Conservation (phyloP, 2,797 vertebrate genomes). For the Sylvilagus floridanus region DNA sequence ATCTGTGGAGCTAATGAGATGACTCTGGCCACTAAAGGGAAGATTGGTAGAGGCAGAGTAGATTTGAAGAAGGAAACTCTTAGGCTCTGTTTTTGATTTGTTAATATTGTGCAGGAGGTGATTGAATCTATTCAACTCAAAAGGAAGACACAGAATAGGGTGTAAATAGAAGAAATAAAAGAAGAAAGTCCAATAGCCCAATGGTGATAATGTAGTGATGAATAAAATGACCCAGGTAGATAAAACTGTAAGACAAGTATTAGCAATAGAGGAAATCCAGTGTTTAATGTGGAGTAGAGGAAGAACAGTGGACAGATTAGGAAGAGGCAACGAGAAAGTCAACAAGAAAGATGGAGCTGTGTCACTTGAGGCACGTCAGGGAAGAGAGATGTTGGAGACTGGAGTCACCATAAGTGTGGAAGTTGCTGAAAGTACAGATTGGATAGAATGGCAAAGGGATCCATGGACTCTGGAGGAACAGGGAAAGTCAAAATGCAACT, state of each 20-base stretch:
- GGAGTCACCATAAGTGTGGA: not conserved
- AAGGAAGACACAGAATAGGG: not conserved
- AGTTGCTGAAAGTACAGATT: not conserved
- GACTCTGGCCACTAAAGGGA: not conserved
- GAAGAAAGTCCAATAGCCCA: no score
- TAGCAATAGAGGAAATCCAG: not conserved
- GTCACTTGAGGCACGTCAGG: not conserved
- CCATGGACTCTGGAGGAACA: not conserved
- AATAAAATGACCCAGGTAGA: not conserved
- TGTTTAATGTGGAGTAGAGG: not conserved
- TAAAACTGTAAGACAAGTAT: not conserved
- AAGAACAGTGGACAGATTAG: not conserved
- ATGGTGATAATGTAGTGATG: no score
- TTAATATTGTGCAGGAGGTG: not conserved
- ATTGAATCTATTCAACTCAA: not conserved
- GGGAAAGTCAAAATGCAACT: not conserved
- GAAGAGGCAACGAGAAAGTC: not conserved
- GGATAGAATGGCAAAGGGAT: not conserved
- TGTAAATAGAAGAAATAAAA: not conserved
- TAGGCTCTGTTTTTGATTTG: not conserved
- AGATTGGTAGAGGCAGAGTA: not conserved
- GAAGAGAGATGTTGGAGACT: not conserved
- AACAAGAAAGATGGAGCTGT: not conserved
- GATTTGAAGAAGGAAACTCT: not conserved
- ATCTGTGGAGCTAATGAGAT: not conserved